Evolutionary conservation across 2,888 invertebrate genomes (phyloP), one percentile per base, ranked within the genome.

Genomic region (Elysia crispata): DNA sequence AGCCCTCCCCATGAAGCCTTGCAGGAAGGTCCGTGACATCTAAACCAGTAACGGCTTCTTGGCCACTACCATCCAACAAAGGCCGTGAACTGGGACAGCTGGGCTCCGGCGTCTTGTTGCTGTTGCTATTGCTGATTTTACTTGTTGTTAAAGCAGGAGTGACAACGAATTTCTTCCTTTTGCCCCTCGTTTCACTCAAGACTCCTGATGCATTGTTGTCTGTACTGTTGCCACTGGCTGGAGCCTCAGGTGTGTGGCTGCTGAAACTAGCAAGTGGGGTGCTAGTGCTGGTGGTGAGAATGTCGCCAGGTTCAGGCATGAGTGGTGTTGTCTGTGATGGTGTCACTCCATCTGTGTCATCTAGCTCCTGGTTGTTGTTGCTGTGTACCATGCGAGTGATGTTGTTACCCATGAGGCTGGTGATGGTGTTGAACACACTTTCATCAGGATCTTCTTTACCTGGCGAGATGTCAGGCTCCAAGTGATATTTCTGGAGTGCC

Each of bases 391-490:
- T 79, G 23, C 79, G 66, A 20, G 83, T 70, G 33, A 85, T 84
- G 31, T 84, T 84, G 20, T 84, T 82, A 54, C 89, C 88, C 83
- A 86, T 86, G 79, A 87, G 85, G 77, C 85, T 85, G 15, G 87
- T 89, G 77, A 89, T 86, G 20, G 89, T 89, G 82, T 89, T 87
- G 70, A 89, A 89, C 30, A 88, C 88, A 64, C 87, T 87, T 60
- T 87, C 87, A 31, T 88, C 88, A 0, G 84, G 84, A 8, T 87
- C 86, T 1, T 87, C 86, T 0, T 85, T 84, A 3, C 85, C 82
- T 49, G 83, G 74, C 0, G 74, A 30, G 6, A 25, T 49, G 25
- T 87, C 87, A 30, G 85, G 81, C 0, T 84, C 84, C 1, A 85
- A 84, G 76, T 87, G 83, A 81, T 87, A 87, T 41, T 86, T 84